phyloP scores from a whole-genome alignment of 2,888 invertebrate genomes.

The Metalampra italica region DNA sequence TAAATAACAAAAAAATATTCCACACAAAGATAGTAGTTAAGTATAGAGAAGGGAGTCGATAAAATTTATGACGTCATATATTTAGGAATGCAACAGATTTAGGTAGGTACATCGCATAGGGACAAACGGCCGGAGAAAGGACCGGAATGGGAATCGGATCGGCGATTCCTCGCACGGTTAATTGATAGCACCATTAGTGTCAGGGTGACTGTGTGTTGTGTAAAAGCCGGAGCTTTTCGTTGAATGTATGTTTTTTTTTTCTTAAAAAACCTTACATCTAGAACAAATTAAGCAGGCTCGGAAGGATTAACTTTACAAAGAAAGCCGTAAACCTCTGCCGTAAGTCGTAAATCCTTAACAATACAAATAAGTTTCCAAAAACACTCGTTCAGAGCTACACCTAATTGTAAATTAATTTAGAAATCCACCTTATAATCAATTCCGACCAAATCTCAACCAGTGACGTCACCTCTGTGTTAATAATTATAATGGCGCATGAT shows the following conservation, averaged over 20 bases:
- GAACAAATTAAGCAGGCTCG: no score
- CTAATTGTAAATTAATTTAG: no score
- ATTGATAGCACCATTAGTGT: conserved; percentile 63
- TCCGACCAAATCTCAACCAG: neutral
- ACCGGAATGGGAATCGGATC: conserved; percentile 50
- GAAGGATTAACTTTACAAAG: no score
- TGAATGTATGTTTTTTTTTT: no score
- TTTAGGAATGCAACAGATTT: neutral
- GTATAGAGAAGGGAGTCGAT: neutral
- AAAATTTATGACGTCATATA: conserved; percentile 8
- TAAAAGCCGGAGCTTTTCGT: neutral
- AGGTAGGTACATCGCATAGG: conserved; percentile 11
- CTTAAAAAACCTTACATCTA: no score
- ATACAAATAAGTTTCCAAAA: no score
- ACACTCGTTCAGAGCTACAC: no score
- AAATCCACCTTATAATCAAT: no score
- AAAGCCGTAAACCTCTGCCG: no score
- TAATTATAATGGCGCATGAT: neutral
- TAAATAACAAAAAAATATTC: neutral
- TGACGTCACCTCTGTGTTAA: neutral
- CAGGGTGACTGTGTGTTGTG: conserved; percentile 14
- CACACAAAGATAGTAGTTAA: no score
- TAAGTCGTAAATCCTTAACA: no score
- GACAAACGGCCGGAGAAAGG: conserved; percentile 40
- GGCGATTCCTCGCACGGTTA: conserved; percentile 55